Base-by-base conservation (phyloP, 2,797 vertebrate genomes). In the Helostoma temminkii region DNA sequence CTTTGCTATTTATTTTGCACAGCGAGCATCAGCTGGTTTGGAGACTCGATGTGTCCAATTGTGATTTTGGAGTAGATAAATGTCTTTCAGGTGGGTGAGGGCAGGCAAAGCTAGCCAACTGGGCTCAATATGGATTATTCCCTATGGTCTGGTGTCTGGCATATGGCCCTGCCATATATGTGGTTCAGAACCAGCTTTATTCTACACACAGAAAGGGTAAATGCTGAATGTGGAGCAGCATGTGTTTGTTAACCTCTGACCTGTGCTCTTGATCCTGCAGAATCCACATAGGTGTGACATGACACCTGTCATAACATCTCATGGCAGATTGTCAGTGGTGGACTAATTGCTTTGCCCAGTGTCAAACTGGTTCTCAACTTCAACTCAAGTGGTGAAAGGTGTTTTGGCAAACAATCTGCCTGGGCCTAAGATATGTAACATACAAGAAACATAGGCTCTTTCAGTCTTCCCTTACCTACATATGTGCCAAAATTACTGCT, bases 261-360 rank as follows among this genome's bases (percentile, higher is more conserved):
- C 88, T 24, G 50, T 3, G 30, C 70, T 84, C 78, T 76, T 30
- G 9, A 68, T 81, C 79, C 83, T 45, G 79, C 78, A 34, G 55
- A 88, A 81, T 49, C 47, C 85, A 87, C 90, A 75, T 64, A 37
- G 83, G 82, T n/a, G 34, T 83, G 85, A 92, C 84, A 87, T 87
- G 89, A 90, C 92, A 91, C 87, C 86, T 93, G 91, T 92, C 90
- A 91, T 92, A 92, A 92, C 90, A 91, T 83, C 76, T 78, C 74
- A 37, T 10, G 62, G 81, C 88, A 88, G 79, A 85, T 78, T 81
- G 85, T 86, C 83, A 83, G 41, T 59, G 74, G 66, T 65, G 42
- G 79, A 76, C 91, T 92, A 90, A 92, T 92, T 89, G 84, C 88
- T 87, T 82, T 78, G 80, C 86, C 82, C 71, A 55, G 64, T 76